A percentile compares a stretch with the other conserved stretches of the same genome.
Evolutionary conservation across 2,113 vertebrate genomes (phyloP).

Genomic region (Mastomys coucha): DNA sequence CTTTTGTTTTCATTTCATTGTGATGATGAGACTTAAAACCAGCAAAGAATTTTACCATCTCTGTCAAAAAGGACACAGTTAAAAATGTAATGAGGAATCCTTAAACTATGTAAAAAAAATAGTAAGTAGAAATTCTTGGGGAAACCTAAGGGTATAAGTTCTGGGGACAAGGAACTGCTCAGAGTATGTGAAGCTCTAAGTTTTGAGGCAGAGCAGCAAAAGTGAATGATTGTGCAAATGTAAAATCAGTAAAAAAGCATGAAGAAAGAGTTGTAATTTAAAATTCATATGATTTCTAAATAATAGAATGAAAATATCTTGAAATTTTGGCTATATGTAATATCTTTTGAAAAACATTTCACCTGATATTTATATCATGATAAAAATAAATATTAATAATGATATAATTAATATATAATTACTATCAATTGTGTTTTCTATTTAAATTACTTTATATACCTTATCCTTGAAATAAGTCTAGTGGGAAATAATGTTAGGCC

Average conservation of each 20-base stretch:
- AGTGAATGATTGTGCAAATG: background rate
- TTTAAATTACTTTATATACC: background rate
- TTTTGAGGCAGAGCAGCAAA: background rate
- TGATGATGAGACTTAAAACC: background rate
- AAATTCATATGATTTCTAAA: slow-evolving; percentile 33
- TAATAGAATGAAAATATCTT: background rate
- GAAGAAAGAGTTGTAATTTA: background rate
- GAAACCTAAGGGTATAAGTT: background rate
- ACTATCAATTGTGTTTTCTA: slow-evolving; percentile 25
- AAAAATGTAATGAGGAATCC: background rate
- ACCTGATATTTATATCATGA: background rate
- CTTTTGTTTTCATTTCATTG: background rate
- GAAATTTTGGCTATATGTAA: background rate
- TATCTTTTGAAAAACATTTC: background rate
- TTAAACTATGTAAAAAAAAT: slow-evolving; percentile 19
- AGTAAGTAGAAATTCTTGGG: slow-evolving; percentile 10
- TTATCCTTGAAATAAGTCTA: slow-evolving; percentile 28
- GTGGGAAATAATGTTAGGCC: slow-evolving; percentile 5
- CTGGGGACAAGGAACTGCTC: background rate
- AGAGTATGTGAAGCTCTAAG: background rate
- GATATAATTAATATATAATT: slow-evolving; percentile 11
- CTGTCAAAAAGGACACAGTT: background rate
- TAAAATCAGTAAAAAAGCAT: slow-evolving; percentile 20
- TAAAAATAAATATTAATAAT: background rate
- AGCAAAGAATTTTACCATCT: background rate